A percentile compares a stretch with the other conserved stretches of the same genome.
Conservation (phyloP, 1,140 invertebrate species). For the Hetaerina americana region DNA sequence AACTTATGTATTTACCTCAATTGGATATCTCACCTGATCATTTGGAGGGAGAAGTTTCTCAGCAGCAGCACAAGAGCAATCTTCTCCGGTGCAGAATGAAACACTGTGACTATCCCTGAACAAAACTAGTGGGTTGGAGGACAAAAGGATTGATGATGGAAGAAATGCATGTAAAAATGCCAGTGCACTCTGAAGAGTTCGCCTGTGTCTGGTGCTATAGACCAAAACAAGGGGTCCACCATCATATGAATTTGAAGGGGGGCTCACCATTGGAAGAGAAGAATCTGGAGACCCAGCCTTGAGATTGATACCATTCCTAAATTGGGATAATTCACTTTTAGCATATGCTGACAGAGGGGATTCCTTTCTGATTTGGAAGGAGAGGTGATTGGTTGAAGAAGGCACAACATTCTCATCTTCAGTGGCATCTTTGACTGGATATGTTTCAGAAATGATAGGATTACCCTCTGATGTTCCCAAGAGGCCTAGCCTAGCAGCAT, state of each 20-base stretch:
- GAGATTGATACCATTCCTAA: neutral
- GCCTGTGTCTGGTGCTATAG: conserved; percentile 67
- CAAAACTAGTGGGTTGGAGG: conserved; percentile 31
- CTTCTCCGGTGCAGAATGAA: conserved; percentile 62
- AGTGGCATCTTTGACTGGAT: neutral
- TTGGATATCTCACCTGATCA: neutral
- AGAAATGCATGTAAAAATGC: conserved; percentile 66
- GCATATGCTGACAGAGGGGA: neutral
- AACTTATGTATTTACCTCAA: neutral
- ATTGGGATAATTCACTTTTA: neutral
- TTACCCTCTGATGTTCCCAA: neutral
- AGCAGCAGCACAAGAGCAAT: conserved; percentile 65
- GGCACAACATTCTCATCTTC: neutral
- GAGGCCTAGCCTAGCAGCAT: conserved; percentile 42
- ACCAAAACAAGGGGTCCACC: conserved; percentile 27
- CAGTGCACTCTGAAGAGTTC: conserved; percentile 79
- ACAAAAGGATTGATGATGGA: conserved; percentile 26
- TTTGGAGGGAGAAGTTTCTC: conserved; percentile 28
- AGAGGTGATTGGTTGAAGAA: neutral
- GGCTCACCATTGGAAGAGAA: neutral
- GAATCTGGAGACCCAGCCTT: neutral
- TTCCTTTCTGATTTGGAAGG: neutral
- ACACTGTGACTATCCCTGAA: conserved; percentile 62
- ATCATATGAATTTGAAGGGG: neutral
- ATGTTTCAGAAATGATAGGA: neutral